Percentiles rank a stretch among this genome's conserved stretches.
phyloP scores from a whole-genome alignment of 1,140 invertebrate genomes.

The Micrasema minimum region DNA sequence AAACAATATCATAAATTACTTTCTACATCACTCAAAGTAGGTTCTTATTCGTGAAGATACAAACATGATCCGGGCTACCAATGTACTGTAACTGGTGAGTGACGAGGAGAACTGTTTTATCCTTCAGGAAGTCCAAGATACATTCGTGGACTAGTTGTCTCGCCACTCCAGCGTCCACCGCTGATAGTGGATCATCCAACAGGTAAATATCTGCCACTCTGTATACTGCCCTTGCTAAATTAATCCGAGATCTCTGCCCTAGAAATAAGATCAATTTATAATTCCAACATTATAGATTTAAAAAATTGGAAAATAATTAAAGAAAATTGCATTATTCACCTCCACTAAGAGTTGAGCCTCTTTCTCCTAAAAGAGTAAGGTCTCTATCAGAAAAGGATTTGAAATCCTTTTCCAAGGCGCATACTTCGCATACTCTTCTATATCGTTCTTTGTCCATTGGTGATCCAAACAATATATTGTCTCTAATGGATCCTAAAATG shows the following conservation, averaged over 20 bases:
- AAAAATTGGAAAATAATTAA: background rate
- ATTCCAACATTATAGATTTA: too few relatives aligned
- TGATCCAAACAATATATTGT: conserved; percentile 77
- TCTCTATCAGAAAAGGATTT: conserved; percentile 4
- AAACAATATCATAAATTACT: too few relatives aligned
- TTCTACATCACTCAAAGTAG: too few relatives aligned
- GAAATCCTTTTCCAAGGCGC: conserved; percentile 69
- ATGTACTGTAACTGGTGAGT: conserved; percentile 82
- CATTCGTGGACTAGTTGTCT: conserved; percentile 73
- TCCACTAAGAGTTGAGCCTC: conserved; percentile 23
- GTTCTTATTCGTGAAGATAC: conserved; percentile 54
- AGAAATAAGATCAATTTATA: background rate
- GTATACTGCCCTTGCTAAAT: conserved; percentile 68
- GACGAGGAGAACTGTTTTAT: conserved; percentile 73
- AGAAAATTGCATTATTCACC: conserved; percentile 7
- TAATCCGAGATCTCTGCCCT: conserved; percentile 29
- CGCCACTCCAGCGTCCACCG: conserved; percentile 74
- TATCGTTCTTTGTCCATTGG: conserved; percentile 67
- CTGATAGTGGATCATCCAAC: conserved; percentile 81
- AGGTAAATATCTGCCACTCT: conserved; percentile 78
- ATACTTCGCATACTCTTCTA: conserved; percentile 66
- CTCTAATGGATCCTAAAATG: conserved; percentile 61
- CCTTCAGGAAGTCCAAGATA: conserved; percentile 62
- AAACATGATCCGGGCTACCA: conserved; percentile 74
- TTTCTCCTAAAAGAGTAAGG: background rate